Evolutionary conservation across 1,140 invertebrate genomes (phyloP).

Genomic region (Drosophila orena): DNA sequence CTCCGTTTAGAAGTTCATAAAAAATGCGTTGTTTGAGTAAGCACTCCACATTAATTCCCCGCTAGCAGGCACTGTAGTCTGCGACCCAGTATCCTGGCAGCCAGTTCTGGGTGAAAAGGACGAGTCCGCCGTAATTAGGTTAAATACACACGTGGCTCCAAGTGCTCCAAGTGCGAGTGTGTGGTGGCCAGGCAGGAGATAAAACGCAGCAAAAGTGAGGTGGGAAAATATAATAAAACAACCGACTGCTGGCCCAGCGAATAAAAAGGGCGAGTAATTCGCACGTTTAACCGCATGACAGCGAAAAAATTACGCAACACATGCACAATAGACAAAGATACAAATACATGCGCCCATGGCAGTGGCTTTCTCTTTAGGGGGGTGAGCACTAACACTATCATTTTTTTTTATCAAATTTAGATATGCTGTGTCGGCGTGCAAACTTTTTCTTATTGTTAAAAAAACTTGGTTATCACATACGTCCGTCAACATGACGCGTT

Average conservation of each 20-base stretch:
- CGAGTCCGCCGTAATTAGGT: constrained; percentile 64
- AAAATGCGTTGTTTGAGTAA: no score
- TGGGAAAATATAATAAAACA: constrained; percentile 77
- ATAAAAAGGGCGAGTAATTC: constrained; percentile 79
- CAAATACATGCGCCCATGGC: constrained; percentile 14
- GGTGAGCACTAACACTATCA: not conserved
- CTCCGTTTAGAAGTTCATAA: no score
- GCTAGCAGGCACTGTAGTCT: not conserved
- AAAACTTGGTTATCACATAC: no score
- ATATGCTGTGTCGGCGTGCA: not conserved
- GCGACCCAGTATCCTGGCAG: not conserved
- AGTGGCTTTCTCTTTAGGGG: constrained; percentile 5
- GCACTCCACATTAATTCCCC: not conserved
- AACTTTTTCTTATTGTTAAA: no score
- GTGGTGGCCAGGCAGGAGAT: constrained; percentile 46
- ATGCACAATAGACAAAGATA: constrained; percentile 21
- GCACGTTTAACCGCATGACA: constrained; percentile 76
- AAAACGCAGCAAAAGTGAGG: constrained; percentile 71
- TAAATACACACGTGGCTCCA: constrained; percentile 71
- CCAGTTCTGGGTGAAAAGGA: constrained; percentile 13
- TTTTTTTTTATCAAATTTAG: not conserved
- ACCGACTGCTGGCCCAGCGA: constrained; percentile 54
- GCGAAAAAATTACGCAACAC: constrained; percentile 62
- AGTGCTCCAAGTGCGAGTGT: constrained; percentile 35
- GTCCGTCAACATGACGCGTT: no score